Percentiles rank a stretch among this genome's conserved stretches.
Conservation (phyloP, 2,888 invertebrate genomes). For the Drosophila rubida region DNA sequence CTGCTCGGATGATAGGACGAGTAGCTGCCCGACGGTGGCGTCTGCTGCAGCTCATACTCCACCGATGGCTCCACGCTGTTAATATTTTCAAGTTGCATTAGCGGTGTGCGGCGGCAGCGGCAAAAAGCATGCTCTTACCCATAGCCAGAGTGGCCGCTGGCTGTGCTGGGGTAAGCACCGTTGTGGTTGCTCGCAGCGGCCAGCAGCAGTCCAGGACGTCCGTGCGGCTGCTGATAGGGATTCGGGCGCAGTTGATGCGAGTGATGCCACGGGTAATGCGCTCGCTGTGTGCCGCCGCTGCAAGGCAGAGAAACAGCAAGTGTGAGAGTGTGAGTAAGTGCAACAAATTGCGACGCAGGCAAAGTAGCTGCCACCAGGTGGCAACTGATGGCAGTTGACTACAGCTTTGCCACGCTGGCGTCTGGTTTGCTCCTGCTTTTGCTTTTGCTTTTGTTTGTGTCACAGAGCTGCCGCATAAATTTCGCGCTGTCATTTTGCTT, state of each 20-base stretch:
- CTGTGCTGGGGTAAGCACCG: constrained; percentile 65
- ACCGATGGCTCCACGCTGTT: constrained; percentile 63
- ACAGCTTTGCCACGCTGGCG: neutral
- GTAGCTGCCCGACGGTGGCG: constrained; percentile 72
- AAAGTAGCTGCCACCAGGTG: constrained; percentile 4
- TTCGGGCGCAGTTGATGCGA: constrained; percentile 46
- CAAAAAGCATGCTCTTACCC: constrained; percentile 67
- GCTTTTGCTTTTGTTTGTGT: constrained; percentile 35
- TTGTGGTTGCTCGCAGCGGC: constrained; percentile 66
- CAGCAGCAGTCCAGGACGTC: constrained; percentile 49
- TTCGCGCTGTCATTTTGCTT: constrained; percentile 66
- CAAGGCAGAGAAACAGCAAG: constrained; percentile 35
- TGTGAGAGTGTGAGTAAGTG: constrained; percentile 55
- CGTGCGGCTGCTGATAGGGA: constrained; percentile 53
- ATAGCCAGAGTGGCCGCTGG: constrained; percentile 73
- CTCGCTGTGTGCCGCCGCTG: constrained; percentile 58
- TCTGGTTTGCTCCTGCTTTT: neutral
- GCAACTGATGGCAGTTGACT: neutral
- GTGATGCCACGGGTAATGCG: constrained; percentile 64
- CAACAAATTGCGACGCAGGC: constrained; percentile 47
- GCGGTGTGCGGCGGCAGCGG: constrained; percentile 12
- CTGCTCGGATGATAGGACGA: constrained; percentile 74
- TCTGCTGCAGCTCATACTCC: constrained; percentile 69
- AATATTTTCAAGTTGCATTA: constrained; percentile 54
- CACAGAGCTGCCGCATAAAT: constrained; percentile 48